Base-by-base conservation (phyloP, 2,888 invertebrate genomes). In the Sphaerophoria taeniata region DNA sequence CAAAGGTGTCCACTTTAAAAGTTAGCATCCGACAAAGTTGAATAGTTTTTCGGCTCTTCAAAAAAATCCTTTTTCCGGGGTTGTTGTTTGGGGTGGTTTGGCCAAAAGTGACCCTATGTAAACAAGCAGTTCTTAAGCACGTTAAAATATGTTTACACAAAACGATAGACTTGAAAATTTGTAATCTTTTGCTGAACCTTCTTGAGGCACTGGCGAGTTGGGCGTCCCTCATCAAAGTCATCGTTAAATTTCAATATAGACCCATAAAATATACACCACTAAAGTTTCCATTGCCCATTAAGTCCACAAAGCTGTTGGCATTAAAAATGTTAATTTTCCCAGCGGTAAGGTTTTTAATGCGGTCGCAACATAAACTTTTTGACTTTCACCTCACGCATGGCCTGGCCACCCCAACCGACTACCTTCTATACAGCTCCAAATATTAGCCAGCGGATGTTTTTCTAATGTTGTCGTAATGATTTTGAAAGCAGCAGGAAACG, bases 211-310 rank as follows among this genome's bases (percentile, higher is more conserved):
- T 24, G 24, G 24, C 24, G 24, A 24, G 31, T 43, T 53, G 39
- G 51, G 56, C 61, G 24, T 24, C 24, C 24, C 24, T 24, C 24
- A 24, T 24, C 24, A 24, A 24, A 24, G 24, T 24, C 24, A 24
- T 24, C 24, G 69, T 77, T 61, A 77, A 63, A 77, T 73, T 82
- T 77, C 82, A 82, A 82, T 82, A 82, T 69, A 73, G 69, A 73
- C 58, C 74, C 55, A 67, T 67, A 75, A 74, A 74, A 78, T 63
- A 83, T 70, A 65, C 58, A 51, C 6, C 45, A 53, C 70, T 74
- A 74, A 78, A 63, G 49, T 65, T 65, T 75, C 76, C 39, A 74
- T 65, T 71, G 69, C 51, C 58, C 58, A 76, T 71, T 76, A 81
- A 76, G 72, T 39, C 47, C 56, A 56, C 71, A 76, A 71, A 75